A percentile compares a stretch with the other conserved stretches of the same genome.
phyloP scores from a whole-genome alignment of 2,888 invertebrate genomes.

The Erynnis tages region DNA sequence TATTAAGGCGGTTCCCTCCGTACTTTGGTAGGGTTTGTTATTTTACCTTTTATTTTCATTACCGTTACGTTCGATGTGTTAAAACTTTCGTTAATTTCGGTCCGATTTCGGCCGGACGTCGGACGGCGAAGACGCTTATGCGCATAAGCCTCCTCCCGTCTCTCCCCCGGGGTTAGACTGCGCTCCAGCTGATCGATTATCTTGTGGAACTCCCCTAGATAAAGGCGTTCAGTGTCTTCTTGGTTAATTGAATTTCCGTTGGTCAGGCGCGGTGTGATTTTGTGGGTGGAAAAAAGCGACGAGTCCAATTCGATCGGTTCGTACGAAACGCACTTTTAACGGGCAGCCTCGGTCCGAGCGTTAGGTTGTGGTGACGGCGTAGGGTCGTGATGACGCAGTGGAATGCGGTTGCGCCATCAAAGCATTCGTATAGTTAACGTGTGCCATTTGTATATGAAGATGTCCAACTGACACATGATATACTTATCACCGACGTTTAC shows the following conservation, averaged over 20 bases:
- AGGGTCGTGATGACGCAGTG: no score
- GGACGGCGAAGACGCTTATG: neutral
- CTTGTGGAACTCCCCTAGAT: no score
- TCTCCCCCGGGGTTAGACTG: conserved; percentile 19
- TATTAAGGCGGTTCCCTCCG: neutral
- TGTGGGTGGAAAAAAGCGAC: neutral
- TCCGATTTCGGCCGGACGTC: neutral
- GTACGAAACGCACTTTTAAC: neutral
- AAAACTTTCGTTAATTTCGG: neutral
- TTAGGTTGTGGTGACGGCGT: neutral
- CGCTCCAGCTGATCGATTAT: neutral
- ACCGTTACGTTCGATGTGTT: neutral
- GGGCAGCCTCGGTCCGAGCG: neutral
- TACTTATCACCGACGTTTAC: no score
- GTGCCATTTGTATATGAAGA: no score
- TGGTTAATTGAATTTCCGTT: neutral
- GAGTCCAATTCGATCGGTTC: neutral
- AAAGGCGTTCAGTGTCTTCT: no score
- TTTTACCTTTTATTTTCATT: neutral
- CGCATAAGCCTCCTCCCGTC: conserved; percentile 32
- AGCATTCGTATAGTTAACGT: no score
- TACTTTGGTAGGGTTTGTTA: conserved; percentile 16
- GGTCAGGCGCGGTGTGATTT: neutral
- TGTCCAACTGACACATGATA: no score
- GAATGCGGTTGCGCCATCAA: no score